Evolutionary conservation across 2,797 vertebrate species (phyloP).

Genomic region (Tolypeutes matacus): DNA sequence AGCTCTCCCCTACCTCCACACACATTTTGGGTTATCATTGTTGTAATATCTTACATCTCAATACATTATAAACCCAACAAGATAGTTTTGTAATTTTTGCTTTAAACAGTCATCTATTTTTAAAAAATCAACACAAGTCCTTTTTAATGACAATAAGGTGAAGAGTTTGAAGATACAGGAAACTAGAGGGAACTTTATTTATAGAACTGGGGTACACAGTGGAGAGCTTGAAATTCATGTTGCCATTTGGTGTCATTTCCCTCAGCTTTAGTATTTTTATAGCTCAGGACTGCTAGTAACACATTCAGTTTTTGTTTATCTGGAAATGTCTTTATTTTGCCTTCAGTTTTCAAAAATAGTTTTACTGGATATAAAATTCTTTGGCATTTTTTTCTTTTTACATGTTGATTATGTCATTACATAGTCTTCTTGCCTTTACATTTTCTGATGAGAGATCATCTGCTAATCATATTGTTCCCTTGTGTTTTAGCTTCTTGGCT

Average conservation of each 20-base stretch:
- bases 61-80: background rate
- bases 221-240: background rate
- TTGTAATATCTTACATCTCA: too few species aligned
- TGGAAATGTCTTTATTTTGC: background rate
- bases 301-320: background rate
- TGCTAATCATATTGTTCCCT: background rate
- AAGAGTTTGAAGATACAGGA: background rate
- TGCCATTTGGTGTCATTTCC: background rate
- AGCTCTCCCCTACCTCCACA: background rate
- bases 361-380: conserved; percentile 1
- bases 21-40: background rate
- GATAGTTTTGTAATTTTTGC: background rate
- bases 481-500: too few species aligned
- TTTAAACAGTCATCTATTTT: background rate
- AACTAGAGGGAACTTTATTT: too few species aligned
- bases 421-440: background rate
- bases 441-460: background rate
- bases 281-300: background rate
- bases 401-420: background rate
- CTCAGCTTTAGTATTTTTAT: background rate
- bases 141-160: background rate
- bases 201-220: too few species aligned
- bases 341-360: background rate
- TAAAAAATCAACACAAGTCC: too few species aligned
- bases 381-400: background rate